Evolutionary conservation across 2,888 invertebrate species (phyloP), one percentile per base, ranked within the genome.

Genomic region (Macrosoma leucophasiata): DNA sequence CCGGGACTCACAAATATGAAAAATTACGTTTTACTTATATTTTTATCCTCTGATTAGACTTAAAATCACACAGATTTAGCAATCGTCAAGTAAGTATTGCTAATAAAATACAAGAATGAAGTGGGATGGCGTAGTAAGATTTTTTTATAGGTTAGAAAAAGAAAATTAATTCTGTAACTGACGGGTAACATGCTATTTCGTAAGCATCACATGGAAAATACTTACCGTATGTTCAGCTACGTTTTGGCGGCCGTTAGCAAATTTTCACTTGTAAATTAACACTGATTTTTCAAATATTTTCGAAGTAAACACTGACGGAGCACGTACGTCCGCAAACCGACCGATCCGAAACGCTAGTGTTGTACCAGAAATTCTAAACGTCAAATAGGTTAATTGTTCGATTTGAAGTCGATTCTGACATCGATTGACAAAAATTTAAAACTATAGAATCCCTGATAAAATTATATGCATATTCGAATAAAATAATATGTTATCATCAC

Each of bases 221-320:
- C 75, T 64, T 50, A 74, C 76, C 65, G 52, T 53, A 34, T 47
- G 45, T 60, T 42, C 23, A 25, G 22, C 18, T 20, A 21, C 21
- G 33, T 58, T 45, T 48, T 48, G 51, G 50, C 52, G 51, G 52
- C 44, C 54, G 50, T 59, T 55, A 50, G 52, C 48, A 54, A 53
- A 62, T 60, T 55, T 55, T 54, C 76, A 81, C 77, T 76, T 70
- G 69, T 73, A 78, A 77, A 77, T 73, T 77, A 75, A 47, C 77
- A 77, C 78, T 48, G 62, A 69, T 63, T 71, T 71, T 71, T 69
- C 56, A 65, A 74, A 69, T 65, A 61, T 63, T 65, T 59, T 58
- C 55, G 58, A 77, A 58, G 69, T 76, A 81, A 82, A 81, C 79
- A 79, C 67, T 66, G 64, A 60, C 49, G 45, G 47, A 45, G 46